Base-by-base conservation (phyloP, 2,797 vertebrate genomes). In the Denticeps clupeoides region DNA sequence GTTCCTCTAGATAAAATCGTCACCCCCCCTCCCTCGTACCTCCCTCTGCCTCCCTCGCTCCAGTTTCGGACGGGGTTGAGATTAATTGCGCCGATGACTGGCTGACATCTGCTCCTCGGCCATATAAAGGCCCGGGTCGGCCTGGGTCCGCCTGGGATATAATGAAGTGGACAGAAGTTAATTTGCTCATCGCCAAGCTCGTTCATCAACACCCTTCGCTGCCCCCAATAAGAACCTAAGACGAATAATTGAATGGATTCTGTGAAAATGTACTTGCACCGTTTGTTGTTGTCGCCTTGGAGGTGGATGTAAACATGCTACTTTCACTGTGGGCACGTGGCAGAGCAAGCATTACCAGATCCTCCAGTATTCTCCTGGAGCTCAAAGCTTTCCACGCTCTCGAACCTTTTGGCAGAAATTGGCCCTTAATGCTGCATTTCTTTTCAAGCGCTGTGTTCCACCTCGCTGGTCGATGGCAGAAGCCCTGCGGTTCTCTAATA, bases 121-220 rank as follows among this genome's bases (percentile, higher is more conserved):
- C 69, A 76, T 73, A 78, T 79, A 79, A 78, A 81, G 77, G 75
- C 78, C 62, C 53, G 49, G 70, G 68, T 76, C 70, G 71, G 22
- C 23, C 4, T 7, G 23, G 23, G 23, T 24, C 4, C 23, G 66
- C 63, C 29, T 70, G 71, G 74, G 76, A 83, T 82, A 87, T 88
- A 88, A 91, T 91, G 86, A 88, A 88, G 87, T 87, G 84, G 77
- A 82, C 83, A 83, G 79, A 83, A 90, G 87, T 89, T 87, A 81
- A 89, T 90, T 88, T 89, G 82, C 85, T 80, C 82, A 80, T 83
- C 81, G 80, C 87, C 80, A 82, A 67, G 70, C 76, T n/a, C 69
- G 73, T 83, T 87, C 74, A 81, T 81, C 71, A 77, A 70, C 67
- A 71, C 61, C 57, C 61, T 65, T 58, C 62, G 68, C 67, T 27